These are phyloP conservation scores for Colletes gigas DNA, from an alignment of 1,140 invertebrate genomes.

Conservation along the genomic window DNA sequence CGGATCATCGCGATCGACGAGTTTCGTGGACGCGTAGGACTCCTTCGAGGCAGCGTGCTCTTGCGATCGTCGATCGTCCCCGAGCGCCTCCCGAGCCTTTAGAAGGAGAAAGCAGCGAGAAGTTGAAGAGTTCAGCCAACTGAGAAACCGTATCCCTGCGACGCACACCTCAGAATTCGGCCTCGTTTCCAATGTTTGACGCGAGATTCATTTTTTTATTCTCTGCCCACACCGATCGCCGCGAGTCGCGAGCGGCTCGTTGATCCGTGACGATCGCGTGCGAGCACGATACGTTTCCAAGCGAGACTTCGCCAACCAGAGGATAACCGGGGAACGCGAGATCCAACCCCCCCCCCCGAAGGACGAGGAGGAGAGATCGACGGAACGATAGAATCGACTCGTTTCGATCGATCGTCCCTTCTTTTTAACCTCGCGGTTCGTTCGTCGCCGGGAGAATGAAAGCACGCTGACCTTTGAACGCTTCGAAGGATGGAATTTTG, in stretches of 20 bases:
- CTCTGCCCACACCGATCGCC: neutral
- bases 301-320: too few relatives aligned
- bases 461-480: conserved; percentile 19
- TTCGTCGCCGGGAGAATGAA: conserved; percentile 12
- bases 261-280: neutral
- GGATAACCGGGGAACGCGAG: neutral
- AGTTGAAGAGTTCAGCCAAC: conserved; percentile 19
- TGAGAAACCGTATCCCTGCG: neutral
- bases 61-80: neutral
- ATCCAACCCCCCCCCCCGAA: neutral
- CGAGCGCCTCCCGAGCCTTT: conserved; percentile 18
- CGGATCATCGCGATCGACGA: conserved; percentile 4
- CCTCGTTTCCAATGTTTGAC: neutral
- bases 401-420: conserved; percentile 6
- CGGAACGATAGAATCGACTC: neutral
- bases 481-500: conserved; percentile 62
- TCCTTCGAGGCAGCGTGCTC: neutral
- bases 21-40: neutral
- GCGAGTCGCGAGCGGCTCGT: neutral
- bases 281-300: too few relatives aligned
- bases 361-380: neutral
- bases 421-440: neutral
- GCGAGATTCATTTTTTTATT: neutral
- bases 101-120: conserved; percentile 43
- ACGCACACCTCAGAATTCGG: neutral